Evolutionary conservation across 2,113 vertebrate genomes (phyloP).

Genomic region (Diadophis punctatus): DNA sequence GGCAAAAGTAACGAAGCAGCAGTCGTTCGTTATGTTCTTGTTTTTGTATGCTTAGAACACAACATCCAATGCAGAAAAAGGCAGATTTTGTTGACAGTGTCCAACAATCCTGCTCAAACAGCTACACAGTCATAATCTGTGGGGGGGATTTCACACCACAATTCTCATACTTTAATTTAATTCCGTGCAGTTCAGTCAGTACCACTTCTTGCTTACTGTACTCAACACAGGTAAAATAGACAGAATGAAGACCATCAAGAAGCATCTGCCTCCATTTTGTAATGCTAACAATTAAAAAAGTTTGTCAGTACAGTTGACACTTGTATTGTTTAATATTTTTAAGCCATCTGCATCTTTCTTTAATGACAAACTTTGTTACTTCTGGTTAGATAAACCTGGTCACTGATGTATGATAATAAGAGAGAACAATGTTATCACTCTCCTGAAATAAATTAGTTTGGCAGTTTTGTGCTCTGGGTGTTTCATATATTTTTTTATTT

Average conservation of each 20-base stretch:
- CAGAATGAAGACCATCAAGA: neutral
- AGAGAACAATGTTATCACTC: conserved; percentile 54
- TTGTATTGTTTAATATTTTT: conserved; percentile 53
- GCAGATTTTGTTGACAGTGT: neutral
- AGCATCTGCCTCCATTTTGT: conserved; percentile 33
- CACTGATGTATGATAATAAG: conserved; percentile 64
- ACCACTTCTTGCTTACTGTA: neutral
- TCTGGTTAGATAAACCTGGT: conserved; percentile 72
- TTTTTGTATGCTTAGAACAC: conserved; percentile 30
- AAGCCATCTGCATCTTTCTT: conserved; percentile 68
- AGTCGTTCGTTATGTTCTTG: neutral
- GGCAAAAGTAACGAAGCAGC: neutral
- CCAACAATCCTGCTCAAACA: neutral
- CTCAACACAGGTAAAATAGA: neutral
- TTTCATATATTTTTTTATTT: conserved; percentile 37
- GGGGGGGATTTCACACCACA: neutral
- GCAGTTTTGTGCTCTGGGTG: conserved; percentile 25
- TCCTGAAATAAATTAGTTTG: conserved; percentile 34
- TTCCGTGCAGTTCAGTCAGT: neutral
- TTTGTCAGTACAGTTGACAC: conserved; percentile 64
- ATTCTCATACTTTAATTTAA: neutral
- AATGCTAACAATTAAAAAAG: conserved; percentile 53
- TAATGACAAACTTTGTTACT: conserved; percentile 75
- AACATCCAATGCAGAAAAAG: neutral
- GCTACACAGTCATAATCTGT: neutral